Percentiles rank a stretch among this genome's conserved stretches.
These are phyloP conservation scores for Cheilosia vernalis DNA, from an alignment of 2,888 invertebrate genomes.

Conservation along the genomic window DNA sequence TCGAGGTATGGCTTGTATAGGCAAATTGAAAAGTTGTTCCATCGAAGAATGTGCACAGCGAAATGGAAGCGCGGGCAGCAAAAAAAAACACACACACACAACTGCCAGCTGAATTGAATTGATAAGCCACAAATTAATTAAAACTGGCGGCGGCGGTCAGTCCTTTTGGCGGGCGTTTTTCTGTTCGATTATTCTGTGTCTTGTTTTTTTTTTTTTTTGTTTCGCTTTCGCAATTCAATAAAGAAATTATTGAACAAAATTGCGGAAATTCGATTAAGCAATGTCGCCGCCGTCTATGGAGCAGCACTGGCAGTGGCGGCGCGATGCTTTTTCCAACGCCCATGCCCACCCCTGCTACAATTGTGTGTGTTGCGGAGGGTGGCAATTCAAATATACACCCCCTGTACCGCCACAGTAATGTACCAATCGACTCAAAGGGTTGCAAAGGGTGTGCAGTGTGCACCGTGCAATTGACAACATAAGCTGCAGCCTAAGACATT, in stretches of 20 bases:
- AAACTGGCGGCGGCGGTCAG: constrained; percentile 75
- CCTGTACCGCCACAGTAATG: no score
- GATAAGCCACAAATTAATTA: constrained; percentile 84
- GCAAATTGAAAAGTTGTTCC: constrained; percentile 63
- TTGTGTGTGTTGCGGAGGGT: neutral
- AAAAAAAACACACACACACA: constrained; percentile 20
- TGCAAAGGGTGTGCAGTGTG: constrained; percentile 14
- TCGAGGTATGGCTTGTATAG: constrained; percentile 45
- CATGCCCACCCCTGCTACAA: constrained; percentile 12
- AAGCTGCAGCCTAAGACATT: constrained; percentile 58
- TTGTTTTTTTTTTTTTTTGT: constrained; percentile 25
- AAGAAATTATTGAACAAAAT: constrained; percentile 77
- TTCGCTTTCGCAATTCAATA: constrained; percentile 73
- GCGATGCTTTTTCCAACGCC: neutral
- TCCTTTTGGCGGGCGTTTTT: constrained; percentile 76
- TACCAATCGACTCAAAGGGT: constrained; percentile 51
- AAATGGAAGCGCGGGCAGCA: constrained; percentile 25
- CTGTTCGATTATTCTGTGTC: constrained; percentile 79
- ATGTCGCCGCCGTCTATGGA: constrained; percentile 35
- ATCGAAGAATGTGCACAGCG: constrained; percentile 60
- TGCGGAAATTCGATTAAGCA: constrained; percentile 77
- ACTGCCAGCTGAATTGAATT: constrained; percentile 80
- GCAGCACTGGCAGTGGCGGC: constrained; percentile 7
- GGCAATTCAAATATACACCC: constrained; percentile 16
- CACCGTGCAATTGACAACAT: constrained; percentile 56